A percentile compares a stretch with the other conserved stretches of the same genome.
These are phyloP conservation scores for Notiomystis cincta DNA, from an alignment of 2,113 vertebrate genomes.

Conservation along the genomic window DNA sequence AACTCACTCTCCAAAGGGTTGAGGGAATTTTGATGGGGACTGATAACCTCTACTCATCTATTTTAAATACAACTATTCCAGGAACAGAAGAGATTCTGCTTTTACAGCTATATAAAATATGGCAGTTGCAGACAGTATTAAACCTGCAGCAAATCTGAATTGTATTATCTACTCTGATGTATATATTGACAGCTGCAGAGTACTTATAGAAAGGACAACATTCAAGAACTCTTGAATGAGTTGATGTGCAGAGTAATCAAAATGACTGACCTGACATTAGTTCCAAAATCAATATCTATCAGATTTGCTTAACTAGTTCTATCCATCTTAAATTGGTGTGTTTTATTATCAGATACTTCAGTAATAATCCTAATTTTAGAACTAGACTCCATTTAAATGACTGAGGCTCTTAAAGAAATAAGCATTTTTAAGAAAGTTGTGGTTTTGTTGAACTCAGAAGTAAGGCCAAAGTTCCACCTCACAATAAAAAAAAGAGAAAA, in stretches of 20 bases:
- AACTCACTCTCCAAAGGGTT: neutral
- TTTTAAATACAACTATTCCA: neutral
- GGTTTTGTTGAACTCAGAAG: neutral
- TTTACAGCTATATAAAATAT: neutral
- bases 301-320: neutral
- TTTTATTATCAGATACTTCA: neutral
- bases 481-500: neutral
- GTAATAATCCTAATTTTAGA: neutral
- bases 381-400: neutral
- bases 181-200: neutral
- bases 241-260: neutral
- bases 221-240: neutral
- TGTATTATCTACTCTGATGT: neutral
- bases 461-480: neutral
- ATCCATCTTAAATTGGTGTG: neutral
- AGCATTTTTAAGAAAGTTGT: neutral
- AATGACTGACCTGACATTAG: neutral
- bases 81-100: neutral
- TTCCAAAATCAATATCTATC: neutral
- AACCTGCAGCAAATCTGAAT: neutral
- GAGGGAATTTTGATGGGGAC: neutral
- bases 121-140: neutral
- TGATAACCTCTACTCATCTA: neutral
- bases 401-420: neutral
- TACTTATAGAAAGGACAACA: neutral